Evolutionary conservation across 2,113 vertebrate genomes (phyloP).

Genomic region (Sardina pilchardus): DNA sequence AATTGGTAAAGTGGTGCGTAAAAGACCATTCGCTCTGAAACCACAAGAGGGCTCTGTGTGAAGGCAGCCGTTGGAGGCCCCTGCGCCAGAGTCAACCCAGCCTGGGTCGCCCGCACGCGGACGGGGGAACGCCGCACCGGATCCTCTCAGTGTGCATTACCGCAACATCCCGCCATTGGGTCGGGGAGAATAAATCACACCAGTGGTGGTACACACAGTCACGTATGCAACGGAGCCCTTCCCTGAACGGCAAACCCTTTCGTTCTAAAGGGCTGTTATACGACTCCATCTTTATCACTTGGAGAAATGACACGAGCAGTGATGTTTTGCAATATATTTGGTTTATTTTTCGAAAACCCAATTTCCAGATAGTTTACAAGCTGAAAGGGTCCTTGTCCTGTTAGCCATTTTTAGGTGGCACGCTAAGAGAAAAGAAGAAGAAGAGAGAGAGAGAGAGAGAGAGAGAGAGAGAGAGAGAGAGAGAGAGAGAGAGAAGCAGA

Average conservation of each 20-base stretch:
- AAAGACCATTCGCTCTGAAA: constrained; percentile 31
- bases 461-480: not conserved
- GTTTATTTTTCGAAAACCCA: not conserved
- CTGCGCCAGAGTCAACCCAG: not conserved
- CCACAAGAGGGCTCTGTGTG: constrained; percentile 70
- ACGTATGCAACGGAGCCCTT: not conserved
- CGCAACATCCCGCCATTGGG: not conserved
- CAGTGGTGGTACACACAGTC: not conserved
- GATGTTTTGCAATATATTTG: not conserved
- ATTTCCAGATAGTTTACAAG: not conserved
- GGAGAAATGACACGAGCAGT: not conserved
- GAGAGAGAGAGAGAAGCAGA: constrained; percentile 10
- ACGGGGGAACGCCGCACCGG: not conserved
- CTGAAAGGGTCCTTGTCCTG: not conserved
- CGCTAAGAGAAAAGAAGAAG: not conserved
- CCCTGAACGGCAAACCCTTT: not conserved
- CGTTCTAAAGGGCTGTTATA: not conserved
- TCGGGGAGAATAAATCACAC: not conserved
- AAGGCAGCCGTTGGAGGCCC: not conserved
- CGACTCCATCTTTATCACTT: not conserved
- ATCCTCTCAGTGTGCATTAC: not conserved
- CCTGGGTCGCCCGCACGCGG: not conserved
- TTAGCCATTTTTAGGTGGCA: not conserved
- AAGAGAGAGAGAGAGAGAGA: constrained; percentile 11
- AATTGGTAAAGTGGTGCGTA: constrained; percentile 37